Conservation (phyloP, 2,797 vertebrate genomes). For the Tapera naevia region DNA sequence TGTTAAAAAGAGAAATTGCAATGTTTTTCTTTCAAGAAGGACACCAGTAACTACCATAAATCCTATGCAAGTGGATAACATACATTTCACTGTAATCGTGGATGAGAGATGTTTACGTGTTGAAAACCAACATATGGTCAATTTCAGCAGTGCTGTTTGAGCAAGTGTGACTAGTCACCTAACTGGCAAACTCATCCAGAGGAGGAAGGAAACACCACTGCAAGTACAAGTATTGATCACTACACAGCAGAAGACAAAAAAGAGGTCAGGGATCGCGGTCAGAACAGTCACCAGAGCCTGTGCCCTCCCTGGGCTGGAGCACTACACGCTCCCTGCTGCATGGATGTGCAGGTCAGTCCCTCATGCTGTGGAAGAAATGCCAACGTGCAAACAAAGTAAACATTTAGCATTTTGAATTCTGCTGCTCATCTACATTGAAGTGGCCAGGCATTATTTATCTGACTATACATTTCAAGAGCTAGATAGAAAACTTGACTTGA, state of each 20-base stretch:
- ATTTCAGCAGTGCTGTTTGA: neutral
- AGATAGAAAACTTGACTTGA: neutral
- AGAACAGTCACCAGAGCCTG: neutral
- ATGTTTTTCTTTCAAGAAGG: conserved; percentile 9
- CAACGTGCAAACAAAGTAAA: accelerated
- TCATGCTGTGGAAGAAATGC: neutral
- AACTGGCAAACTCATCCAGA: neutral
- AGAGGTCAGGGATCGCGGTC: neutral
- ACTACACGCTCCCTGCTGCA: accelerated
- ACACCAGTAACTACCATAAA: neutral
- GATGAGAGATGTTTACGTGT: conserved; percentile 12
- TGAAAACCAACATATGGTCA: conserved; percentile 51
- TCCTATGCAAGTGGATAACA: neutral
- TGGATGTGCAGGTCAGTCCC: too few relatives aligned
- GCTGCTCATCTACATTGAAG: neutral
- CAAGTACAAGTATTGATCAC: neutral
- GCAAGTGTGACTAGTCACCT: neutral
- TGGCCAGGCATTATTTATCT: neutral
- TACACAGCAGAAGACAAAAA: accelerated
- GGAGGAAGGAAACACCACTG: neutral
- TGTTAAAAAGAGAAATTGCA: conserved; percentile 33
- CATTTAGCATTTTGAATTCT: neutral
- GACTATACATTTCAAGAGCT: neutral
- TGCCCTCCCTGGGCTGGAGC: neutral
- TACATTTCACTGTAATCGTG: neutral